Base-by-base conservation (phyloP, 2,888 invertebrate genomes). In the Xestia rhomboidea region DNA sequence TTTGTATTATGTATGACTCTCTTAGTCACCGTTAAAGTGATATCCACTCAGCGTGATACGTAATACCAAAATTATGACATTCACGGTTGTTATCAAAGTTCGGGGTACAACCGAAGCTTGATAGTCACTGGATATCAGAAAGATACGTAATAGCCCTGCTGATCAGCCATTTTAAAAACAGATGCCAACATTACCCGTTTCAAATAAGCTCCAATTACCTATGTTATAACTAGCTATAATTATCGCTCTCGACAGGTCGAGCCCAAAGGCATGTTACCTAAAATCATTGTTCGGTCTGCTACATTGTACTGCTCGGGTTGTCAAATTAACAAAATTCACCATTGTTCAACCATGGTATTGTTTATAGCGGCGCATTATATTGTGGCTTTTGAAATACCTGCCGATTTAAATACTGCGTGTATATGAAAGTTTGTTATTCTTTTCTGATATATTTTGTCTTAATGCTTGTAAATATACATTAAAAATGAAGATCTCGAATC, bases 321-420 rank as follows among this genome's bases (percentile, higher is more conserved):
- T 80, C 49, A 74, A 80, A 79, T 79, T 41, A 79, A 41, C 60
- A 8, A 79, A 79, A 72, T 79, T 67, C 30, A 15, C 51, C 57
- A 74, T 79, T 79, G 74, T 79, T 74, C 49, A 7, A 24, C 49
- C 44, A 27, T 49, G 27, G n/a, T 34, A 66, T 60, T 79, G 79
- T 79, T 66, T 27, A 34, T 21, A 15, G n/a, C 15, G 10, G 34
- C 21, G 6, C 21, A 27, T 68, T 57, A 46, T 79, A 68, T 73
- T 24, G 41, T 49, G 44, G 68, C 18, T 63, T 78, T 73, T 34
- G 38, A n/a, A 69, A 49, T 77, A 64, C 64, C 27, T 46, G 49
- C 3, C 15, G 1, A 15, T 18, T 60, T 49, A 49, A 8, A 8
- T 49, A 46, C 18, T 46, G 46, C 46, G 46, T 18, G 5, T 46